Percentiles rank a stretch among this genome's conserved stretches.
Conservation (phyloP, 2,888 invertebrate species). For the Noctuana brunneofusca region DNA sequence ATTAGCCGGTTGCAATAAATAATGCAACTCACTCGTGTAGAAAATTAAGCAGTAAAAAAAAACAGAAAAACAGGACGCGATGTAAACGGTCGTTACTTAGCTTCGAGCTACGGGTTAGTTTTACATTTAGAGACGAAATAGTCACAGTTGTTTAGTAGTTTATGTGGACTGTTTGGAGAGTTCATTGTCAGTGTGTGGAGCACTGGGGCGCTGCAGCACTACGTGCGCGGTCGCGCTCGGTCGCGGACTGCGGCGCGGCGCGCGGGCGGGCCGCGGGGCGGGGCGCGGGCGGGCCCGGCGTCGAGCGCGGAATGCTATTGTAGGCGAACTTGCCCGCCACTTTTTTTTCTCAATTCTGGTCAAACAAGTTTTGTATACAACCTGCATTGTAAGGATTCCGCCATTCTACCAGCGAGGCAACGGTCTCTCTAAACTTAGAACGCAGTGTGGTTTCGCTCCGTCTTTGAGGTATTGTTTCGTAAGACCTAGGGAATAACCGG, state of each 20-base stretch:
- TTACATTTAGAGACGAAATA: slow-evolving; percentile 22
- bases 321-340: slow-evolving; percentile 82
- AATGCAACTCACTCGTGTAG: slow-evolving; percentile 46
- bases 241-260: slow-evolving; percentile 61
- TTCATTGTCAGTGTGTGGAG: slow-evolving; percentile 28
- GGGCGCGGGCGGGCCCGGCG: slow-evolving; percentile 64
- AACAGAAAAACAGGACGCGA: slow-evolving; percentile 17
- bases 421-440: slow-evolving; percentile 70
- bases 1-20: slow-evolving; percentile 60
- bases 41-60: slow-evolving; percentile 21
- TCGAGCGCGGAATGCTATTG: slow-evolving; percentile 76
- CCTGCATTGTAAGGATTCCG: slow-evolving; percentile 82
- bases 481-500: slow-evolving; percentile 24
- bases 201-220: no score
- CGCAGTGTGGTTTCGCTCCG: slow-evolving; percentile 55
- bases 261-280: slow-evolving; percentile 61
- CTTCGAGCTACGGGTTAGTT: slow-evolving; percentile 7
- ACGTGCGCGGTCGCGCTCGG: slow-evolving; percentile 68
- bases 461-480: slow-evolving; percentile 32
- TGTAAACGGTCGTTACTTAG: background rate
- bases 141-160: slow-evolving; percentile 35
- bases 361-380: slow-evolving; percentile 82
- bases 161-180: slow-evolving; percentile 41
- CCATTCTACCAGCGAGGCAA: slow-evolving; percentile 75
- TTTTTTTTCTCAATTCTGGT: slow-evolving; percentile 79